phyloP scores from a whole-genome alignment of 1,140 invertebrate species.

The Drosophila kepulauana region DNA sequence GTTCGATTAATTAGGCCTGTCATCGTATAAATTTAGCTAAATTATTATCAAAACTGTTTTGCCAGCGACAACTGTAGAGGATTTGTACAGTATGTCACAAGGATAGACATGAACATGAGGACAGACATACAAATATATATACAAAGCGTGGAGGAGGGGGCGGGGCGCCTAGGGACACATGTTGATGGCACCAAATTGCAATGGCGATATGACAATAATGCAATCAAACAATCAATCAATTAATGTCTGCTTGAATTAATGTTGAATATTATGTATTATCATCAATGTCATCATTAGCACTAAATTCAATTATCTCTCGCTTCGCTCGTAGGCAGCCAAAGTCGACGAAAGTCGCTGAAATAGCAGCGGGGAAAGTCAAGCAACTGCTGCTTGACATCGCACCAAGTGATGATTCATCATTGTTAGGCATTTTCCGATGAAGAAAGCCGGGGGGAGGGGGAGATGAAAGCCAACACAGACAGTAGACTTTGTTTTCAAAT shows the following conservation, averaged over 20 bases:
- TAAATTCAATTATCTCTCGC: slow-evolving; percentile 72
- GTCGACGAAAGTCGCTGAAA: background rate
- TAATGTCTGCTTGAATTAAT: slow-evolving; percentile 80
- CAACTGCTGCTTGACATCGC: slow-evolving; percentile 4
- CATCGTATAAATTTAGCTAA: slow-evolving; percentile 77
- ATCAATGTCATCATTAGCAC: slow-evolving; percentile 81
- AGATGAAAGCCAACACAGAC: background rate
- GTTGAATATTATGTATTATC: slow-evolving; percentile 76
- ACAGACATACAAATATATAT: no score
- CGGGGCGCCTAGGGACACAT: background rate
- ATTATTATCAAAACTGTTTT: slow-evolving; percentile 68
- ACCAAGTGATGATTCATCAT: slow-evolving; percentile 70
- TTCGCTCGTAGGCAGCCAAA: slow-evolving; percentile 6
- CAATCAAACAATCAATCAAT: slow-evolving; percentile 84
- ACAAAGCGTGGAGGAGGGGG: background rate
- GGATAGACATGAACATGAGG: slow-evolving; percentile 1
- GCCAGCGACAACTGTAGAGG: slow-evolving; percentile 34
- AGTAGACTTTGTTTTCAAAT: slow-evolving; percentile 9
- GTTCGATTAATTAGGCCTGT: slow-evolving; percentile 73
- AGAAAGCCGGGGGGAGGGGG: background rate
- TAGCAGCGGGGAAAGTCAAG: background rate
- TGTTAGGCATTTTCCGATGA: slow-evolving; percentile 37
- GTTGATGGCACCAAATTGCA: slow-evolving; percentile 57
- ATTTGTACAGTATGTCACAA: slow-evolving; percentile 33
- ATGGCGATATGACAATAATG: slow-evolving; percentile 81